Conservation (phyloP, 1,140 invertebrate genomes). For the Planococcus citri region DNA sequence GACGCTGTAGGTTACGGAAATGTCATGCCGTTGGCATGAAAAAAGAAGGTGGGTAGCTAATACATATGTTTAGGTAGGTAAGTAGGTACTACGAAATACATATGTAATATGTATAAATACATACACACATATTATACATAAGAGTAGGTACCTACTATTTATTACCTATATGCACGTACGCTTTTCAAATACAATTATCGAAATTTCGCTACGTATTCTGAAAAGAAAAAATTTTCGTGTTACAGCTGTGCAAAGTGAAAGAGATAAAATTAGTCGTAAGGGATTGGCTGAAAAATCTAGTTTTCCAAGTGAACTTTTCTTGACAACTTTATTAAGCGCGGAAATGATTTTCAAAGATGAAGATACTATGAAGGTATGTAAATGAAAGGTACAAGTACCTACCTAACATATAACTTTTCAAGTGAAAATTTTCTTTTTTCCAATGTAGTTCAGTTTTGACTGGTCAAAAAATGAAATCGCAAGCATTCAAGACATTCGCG, state of each 20-base stretch:
- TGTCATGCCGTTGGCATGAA: slow-evolving; percentile 97
- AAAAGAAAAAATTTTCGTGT: not conserved
- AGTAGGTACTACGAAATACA: too few relatives aligned
- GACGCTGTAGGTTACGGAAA: slow-evolving; percentile 88
- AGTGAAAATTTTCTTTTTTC: too few relatives aligned
- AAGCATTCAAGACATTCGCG: slow-evolving; percentile 86
- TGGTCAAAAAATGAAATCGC: slow-evolving; percentile 72
- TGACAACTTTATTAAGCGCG: slow-evolving; percentile 78
- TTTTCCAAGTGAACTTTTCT: slow-evolving; percentile 63
- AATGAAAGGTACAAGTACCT: too few relatives aligned
- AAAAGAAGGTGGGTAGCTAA: slow-evolving; percentile 73
- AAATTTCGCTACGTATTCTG: too few relatives aligned
- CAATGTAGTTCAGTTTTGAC: too few relatives aligned
- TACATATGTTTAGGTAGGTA: not conserved
- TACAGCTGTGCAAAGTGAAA: slow-evolving; percentile 92
- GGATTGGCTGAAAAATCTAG: slow-evolving; percentile 79
- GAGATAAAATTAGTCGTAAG: slow-evolving; percentile 88
- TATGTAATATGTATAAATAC: too few relatives aligned
- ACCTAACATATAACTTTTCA: too few relatives aligned
- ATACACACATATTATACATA: too few relatives aligned
- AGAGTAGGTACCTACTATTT: too few relatives aligned
- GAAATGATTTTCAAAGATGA: slow-evolving; percentile 81
- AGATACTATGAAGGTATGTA: slow-evolving; percentile 51
- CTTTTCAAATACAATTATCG: too few relatives aligned
- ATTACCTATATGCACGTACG: too few relatives aligned